Percentiles rank a stretch among this genome's conserved stretches.
Evolutionary conservation across 1,140 invertebrate species (phyloP).

Genomic region (Drosophila repletoides): DNA sequence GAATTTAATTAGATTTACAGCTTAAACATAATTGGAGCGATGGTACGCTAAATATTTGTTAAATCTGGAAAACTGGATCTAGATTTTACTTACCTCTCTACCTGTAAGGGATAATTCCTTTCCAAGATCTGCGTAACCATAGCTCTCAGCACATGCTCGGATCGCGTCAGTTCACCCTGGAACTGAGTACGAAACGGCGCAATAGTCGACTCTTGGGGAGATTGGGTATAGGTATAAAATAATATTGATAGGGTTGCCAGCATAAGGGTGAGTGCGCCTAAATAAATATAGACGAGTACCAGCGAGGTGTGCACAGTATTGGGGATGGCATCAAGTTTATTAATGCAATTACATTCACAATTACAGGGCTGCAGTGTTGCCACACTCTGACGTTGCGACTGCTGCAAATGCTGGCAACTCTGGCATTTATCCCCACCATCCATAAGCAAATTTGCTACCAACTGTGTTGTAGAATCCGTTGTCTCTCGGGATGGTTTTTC

Average conservation of each 20-base stretch:
- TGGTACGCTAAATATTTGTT: too few relatives aligned
- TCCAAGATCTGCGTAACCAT: conserved; percentile 45
- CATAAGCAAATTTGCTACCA: conserved; percentile 30
- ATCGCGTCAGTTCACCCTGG: conserved; percentile 43
- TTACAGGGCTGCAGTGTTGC: background rate
- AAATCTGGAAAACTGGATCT: background rate
- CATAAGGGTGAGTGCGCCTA: conserved; percentile 65
- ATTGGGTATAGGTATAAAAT: conserved; percentile 64
- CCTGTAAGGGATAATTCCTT: conserved; percentile 24
- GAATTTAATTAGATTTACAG: background rate
- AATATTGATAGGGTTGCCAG: conserved; percentile 66
- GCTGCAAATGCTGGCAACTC: conserved; percentile 28
- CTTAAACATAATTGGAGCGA: too few relatives aligned
- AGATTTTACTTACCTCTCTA: conserved; percentile 15
- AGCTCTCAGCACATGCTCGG: conserved; percentile 48
- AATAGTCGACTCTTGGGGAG: background rate
- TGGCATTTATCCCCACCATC: conserved; percentile 20
- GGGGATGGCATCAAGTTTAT: background rate
- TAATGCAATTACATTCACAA: conserved; percentile 35
- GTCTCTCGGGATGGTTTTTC: background rate
- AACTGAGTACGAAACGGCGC: conserved; percentile 39
- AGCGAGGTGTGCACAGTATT: conserved; percentile 41
- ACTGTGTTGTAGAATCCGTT: conserved; percentile 48
- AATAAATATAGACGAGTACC: conserved; percentile 63
- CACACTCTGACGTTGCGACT: background rate